Evolutionary conservation across 2,888 invertebrate genomes (phyloP).

Genomic region (Agrotis segetum): DNA sequence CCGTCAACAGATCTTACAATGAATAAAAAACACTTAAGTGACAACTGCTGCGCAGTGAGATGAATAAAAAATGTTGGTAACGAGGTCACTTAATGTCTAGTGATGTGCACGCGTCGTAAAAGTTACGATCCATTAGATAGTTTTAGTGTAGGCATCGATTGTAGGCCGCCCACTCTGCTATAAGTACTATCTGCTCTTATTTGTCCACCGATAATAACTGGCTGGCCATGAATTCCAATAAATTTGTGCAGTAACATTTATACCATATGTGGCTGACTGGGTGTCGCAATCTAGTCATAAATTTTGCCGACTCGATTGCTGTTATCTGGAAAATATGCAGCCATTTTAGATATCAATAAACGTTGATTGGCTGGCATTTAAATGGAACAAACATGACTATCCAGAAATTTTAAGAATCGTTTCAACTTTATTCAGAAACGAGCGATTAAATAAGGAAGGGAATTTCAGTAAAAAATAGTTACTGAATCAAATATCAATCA

Average conservation of each 20-base stretch:
- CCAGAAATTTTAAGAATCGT: constrained; percentile 28
- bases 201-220: constrained; percentile 68
- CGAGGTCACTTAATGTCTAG: constrained; percentile 73
- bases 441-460: neutral
- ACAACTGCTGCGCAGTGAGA: constrained; percentile 63
- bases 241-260: constrained; percentile 65
- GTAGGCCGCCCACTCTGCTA: constrained; percentile 59
- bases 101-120: constrained; percentile 63
- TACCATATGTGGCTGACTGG: constrained; percentile 50
- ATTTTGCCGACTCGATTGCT: constrained; percentile 52
- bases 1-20: constrained; percentile 62
- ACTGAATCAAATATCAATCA: constrained; percentile 3
- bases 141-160: constrained; percentile 51
- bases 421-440: constrained; percentile 5
- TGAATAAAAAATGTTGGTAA: constrained; percentile 73
- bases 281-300: constrained; percentile 62
- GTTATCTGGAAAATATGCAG: constrained; percentile 59
- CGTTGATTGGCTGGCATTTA: constrained; percentile 49
- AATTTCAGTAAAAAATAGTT: neutral
- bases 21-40: constrained; percentile 59
- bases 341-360: constrained; percentile 60
- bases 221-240: constrained; percentile 71
- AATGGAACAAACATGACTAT: constrained; percentile 53
- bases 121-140: constrained; percentile 63
- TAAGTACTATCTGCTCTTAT: constrained; percentile 61